These are phyloP conservation scores for Neosilurus mollespiculum DNA, from an alignment of 2,797 vertebrate species.

Conservation along the genomic window DNA sequence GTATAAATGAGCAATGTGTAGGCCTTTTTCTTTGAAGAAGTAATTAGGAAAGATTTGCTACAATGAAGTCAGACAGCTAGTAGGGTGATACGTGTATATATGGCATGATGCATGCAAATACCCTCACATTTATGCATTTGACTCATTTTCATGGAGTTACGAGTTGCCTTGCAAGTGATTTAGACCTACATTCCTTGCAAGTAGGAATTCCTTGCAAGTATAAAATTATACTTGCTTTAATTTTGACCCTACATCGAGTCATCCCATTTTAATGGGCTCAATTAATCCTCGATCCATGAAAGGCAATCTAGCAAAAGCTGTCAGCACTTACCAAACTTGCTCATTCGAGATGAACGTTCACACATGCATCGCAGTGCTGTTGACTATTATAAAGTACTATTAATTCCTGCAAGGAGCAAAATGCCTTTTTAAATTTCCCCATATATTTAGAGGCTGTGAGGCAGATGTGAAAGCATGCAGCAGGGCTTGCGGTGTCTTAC, in stretches of 20 bases:
- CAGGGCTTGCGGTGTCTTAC: conserved; percentile 48
- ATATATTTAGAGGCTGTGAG: conserved; percentile 44
- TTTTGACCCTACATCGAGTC: conserved; percentile 49
- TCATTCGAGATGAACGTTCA: conserved; percentile 51
- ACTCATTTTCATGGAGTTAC: conserved; percentile 25
- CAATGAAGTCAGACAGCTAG: background rate
- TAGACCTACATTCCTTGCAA: conserved; percentile 2
- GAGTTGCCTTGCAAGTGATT: conserved; percentile 38
- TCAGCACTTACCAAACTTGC: conserved; percentile 50
- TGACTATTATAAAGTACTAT: conserved; percentile 47
- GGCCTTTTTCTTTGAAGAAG: background rate
- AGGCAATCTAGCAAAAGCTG: conserved; percentile 52
- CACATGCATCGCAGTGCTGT: conserved; percentile 33
- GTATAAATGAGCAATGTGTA: conserved; percentile 9
- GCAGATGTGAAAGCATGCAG: conserved; percentile 46
- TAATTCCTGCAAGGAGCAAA: conserved; percentile 53
- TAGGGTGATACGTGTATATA: background rate
- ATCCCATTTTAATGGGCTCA: conserved; percentile 48
- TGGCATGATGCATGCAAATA: conserved; percentile 5
- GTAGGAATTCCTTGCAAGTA: conserved; percentile 11
- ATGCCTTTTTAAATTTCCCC: conserved; percentile 34
- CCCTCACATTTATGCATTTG: background rate
- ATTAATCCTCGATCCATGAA: conserved; percentile 57
- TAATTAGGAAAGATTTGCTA: background rate
- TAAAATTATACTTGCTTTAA: conserved; percentile 51